phyloP scores from a whole-genome alignment of 2,113 vertebrate species.

The Trichomycterus rosablanca region DNA sequence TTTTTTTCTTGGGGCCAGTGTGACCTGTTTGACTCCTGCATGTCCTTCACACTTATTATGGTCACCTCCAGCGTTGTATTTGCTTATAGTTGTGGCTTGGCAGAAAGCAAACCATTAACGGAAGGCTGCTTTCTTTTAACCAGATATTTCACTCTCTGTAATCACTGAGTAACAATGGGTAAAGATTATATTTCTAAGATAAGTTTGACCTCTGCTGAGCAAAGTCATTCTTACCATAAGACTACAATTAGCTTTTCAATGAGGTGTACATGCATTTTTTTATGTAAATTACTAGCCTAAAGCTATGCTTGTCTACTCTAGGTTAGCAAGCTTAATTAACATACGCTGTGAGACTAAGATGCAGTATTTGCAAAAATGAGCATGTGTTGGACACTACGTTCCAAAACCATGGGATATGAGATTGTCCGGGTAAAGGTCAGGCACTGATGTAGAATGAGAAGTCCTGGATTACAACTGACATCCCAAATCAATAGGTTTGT shows the following conservation, averaged over 20 bases:
- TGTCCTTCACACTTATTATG: slow-evolving; percentile 38
- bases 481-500: too few relatives aligned
- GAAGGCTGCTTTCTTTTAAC: slow-evolving; percentile 13
- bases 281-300: background rate
- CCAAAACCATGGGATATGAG: too few relatives aligned
- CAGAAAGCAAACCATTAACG: slow-evolving; percentile 37
- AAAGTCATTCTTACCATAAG: slow-evolving; percentile 17
- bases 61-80: slow-evolving; percentile 1
- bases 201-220: slow-evolving; percentile 27
- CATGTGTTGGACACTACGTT: too few relatives aligned
- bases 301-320: background rate
- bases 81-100: slow-evolving; percentile 13
- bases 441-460: too few relatives aligned
- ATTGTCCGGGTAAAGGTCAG: too few relatives aligned
- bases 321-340: background rate
- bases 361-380: too few relatives aligned
- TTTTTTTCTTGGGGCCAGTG: background rate
- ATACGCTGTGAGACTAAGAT: background rate
- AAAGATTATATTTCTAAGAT: slow-evolving; percentile 40
- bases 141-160: slow-evolving; percentile 27
- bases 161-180: slow-evolving; percentile 32
- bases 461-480: too few relatives aligned
- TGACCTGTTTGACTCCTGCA: slow-evolving; percentile 25
- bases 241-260: slow-evolving; percentile 24
- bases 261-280: background rate